Percentiles rank a stretch among this genome's conserved stretches.
Conservation (phyloP, 2,797 vertebrate species). For the Anabas testudineus region DNA sequence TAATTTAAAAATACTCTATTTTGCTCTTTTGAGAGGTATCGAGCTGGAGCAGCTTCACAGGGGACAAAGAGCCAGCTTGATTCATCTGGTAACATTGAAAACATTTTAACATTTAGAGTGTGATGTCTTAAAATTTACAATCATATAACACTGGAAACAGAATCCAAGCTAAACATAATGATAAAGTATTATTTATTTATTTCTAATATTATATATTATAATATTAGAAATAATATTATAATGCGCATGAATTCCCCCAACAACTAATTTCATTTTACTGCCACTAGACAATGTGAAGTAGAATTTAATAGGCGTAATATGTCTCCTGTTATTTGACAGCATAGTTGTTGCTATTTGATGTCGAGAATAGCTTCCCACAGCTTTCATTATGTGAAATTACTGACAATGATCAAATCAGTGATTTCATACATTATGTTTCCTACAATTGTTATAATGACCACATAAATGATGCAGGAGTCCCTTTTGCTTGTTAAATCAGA, state of each 20-base stretch:
- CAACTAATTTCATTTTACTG: conserved; percentile 4
- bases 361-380: conserved; percentile 16
- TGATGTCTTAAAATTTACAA: no score
- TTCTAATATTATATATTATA: no score
- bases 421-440: conserved; percentile 34
- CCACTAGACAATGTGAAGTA: conserved; percentile 8
- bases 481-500: conserved; percentile 3
- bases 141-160: not conserved
- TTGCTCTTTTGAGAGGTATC: not conserved
- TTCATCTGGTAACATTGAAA: not conserved
- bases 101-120: no score
- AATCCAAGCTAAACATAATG: not conserved
- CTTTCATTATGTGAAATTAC: conserved; percentile 51
- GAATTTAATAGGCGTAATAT: conserved; percentile 33
- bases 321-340: conserved; percentile 26
- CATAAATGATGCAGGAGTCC: conserved; percentile 29
- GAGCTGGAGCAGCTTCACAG: no score
- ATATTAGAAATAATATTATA: no score
- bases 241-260: not conserved
- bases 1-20: not conserved
- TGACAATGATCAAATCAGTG: conserved; percentile 26
- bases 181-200: not conserved
- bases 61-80: not conserved
- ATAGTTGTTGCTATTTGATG: conserved; percentile 43
- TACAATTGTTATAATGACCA: conserved; percentile 19